Conservation (phyloP, 2,888 invertebrate species). For the Agrochola lychnidis region DNA sequence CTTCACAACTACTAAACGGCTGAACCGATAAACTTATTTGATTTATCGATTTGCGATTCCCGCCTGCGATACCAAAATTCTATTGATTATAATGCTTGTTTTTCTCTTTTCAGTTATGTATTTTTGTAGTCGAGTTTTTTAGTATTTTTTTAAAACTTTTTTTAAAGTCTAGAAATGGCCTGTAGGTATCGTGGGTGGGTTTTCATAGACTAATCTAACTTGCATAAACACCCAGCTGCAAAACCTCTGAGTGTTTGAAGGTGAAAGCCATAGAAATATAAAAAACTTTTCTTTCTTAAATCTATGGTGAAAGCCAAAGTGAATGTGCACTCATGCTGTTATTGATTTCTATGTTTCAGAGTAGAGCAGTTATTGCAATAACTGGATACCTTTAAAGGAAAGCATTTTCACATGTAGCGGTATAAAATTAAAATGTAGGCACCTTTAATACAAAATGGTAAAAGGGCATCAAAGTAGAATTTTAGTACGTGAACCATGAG, state of each 20-base stretch:
- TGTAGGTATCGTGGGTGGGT: neutral
- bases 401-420: neutral
- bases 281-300: no score
- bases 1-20: no score
- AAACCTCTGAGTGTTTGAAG: neutral
- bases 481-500: constrained; percentile 26
- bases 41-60: no score
- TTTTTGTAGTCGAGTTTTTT: no score
- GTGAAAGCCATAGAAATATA: no score
- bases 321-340: neutral
- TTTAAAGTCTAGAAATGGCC: neutral
- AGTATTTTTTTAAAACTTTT: no score
- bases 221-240: neutral
- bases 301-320: neutral
- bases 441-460: constrained; percentile 9
- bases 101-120: no score
- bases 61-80: no score
- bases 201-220: neutral
- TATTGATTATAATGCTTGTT: no score
- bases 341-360: neutral
- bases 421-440: constrained; percentile 4
- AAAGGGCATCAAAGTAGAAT: constrained; percentile 9
- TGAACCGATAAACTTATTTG: no score
- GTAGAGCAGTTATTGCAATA: neutral
- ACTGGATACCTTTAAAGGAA: neutral